Conservation (phyloP, 2,888 invertebrate genomes). For the Rhingia rostrata region DNA sequence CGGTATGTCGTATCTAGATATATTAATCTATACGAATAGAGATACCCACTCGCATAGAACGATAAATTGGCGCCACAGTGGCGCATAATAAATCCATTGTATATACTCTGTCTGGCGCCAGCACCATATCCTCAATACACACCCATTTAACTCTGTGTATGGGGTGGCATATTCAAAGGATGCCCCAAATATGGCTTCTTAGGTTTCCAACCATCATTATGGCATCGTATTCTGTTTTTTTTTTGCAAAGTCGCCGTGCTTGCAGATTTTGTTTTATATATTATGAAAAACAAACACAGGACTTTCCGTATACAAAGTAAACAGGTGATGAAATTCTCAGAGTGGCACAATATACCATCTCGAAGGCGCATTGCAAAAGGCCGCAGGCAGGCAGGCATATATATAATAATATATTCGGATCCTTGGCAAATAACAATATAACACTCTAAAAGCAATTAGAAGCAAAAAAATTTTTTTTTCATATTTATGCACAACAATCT, state of each 20-base stretch:
- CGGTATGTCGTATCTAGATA: constrained; percentile 38
- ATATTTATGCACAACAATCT: constrained; percentile 44
- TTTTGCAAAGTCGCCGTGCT: constrained; percentile 43
- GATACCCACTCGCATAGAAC: constrained; percentile 38
- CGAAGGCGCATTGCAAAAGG: constrained; percentile 30
- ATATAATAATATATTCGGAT: constrained; percentile 33
- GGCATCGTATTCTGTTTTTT: constrained; percentile 53
- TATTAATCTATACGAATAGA: constrained; percentile 50
- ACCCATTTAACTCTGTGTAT: constrained; percentile 23
- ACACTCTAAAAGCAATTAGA: constrained; percentile 56
- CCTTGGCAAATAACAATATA: constrained; percentile 51
- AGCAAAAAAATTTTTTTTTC: constrained; percentile 23
- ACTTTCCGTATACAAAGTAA: constrained; percentile 62
- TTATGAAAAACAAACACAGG: constrained; percentile 48
- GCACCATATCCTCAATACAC: constrained; percentile 56
- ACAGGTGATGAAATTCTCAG: constrained; percentile 64
- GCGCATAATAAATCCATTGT: constrained; percentile 73
- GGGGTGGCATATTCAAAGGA: constrained; percentile 49
- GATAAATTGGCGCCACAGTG: constrained; percentile 72
- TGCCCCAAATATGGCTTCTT: constrained; percentile 64
- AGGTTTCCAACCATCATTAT: constrained; percentile 50
- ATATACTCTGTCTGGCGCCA: constrained; percentile 71
- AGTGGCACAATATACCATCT: constrained; percentile 23
- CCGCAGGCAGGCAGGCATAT: constrained; percentile 48
- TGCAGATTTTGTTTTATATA: constrained; percentile 1